These are phyloP conservation scores for Pelecanus crispus DNA, from an alignment of 2,113 vertebrate genomes.

Conservation along the genomic window DNA sequence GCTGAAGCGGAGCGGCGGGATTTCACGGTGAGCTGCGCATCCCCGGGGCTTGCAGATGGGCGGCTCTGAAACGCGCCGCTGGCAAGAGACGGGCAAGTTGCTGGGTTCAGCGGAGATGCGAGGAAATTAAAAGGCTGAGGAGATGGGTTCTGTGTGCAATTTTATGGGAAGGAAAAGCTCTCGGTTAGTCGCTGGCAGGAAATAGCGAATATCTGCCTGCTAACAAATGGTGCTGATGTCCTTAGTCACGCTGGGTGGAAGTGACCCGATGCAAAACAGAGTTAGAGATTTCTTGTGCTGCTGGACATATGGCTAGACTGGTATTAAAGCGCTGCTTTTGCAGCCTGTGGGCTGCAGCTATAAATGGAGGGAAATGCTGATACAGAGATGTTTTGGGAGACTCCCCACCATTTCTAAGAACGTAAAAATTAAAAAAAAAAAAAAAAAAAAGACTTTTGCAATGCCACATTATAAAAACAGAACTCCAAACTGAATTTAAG, in stretches of 20 bases:
- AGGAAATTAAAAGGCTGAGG: background rate
- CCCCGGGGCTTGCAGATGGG: accelerated
- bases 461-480: accelerated
- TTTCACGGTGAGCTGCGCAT: background rate
- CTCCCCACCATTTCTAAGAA: background rate
- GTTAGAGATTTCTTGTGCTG: background rate
- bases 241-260: background rate
- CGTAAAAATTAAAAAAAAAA: background rate
- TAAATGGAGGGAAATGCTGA: background rate
- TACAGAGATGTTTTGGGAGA: background rate
- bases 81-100: background rate
- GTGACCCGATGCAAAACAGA: background rate
- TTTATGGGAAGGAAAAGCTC: background rate
- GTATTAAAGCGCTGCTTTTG: background rate
- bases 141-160: background rate
- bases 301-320: background rate
- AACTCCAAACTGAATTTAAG: background rate
- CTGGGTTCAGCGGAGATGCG: background rate
- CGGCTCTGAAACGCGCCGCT: accelerated
- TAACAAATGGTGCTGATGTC: background rate
- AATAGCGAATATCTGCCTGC: background rate
- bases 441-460: background rate
- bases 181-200: background rate
- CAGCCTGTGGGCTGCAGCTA: background rate
- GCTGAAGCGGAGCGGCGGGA: background rate